These are phyloP conservation scores for Pollicipes pollicipes DNA, from an alignment of 1,140 invertebrate genomes.

Conservation along the genomic window DNA sequence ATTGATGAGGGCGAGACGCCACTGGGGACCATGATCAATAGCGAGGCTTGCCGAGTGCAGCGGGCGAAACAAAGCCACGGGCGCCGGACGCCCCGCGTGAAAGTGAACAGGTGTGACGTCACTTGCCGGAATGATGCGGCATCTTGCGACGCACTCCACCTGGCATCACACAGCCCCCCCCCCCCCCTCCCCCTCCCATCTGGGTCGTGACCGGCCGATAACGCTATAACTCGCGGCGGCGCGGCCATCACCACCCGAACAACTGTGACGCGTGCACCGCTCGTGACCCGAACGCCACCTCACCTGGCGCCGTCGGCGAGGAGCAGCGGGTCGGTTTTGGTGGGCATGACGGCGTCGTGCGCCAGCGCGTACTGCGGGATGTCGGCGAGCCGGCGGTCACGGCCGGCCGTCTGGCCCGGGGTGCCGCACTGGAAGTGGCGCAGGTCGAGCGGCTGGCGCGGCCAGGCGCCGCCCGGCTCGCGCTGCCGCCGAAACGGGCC, in stretches of 20 bases:
- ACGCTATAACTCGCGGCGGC: too few relatives aligned
- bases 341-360: neutral
- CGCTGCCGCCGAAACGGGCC: slow-evolving; percentile 75
- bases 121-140: too few relatives aligned
- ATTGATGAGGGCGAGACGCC: neutral
- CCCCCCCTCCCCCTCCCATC: too few relatives aligned
- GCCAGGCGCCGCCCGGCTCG: slow-evolving; percentile 57
- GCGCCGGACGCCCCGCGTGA: too few relatives aligned
- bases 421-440: slow-evolving; percentile 40
- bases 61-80: neutral
- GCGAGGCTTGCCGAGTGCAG: neutral
- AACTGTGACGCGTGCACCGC: too few relatives aligned
- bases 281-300: too few relatives aligned
- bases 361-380: neutral
- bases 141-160: too few relatives aligned
- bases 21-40: neutral
- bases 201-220: too few relatives aligned
- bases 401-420: neutral
- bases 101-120: too few relatives aligned
- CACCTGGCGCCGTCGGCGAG: neutral
- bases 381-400: neutral
- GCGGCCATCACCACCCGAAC: too few relatives aligned
- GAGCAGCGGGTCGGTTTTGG: neutral
- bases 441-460: slow-evolving; percentile 31
- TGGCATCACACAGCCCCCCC: too few relatives aligned